Base-by-base conservation (phyloP, 92 coral and sea anemone genomes). In the Porites cylindrica region DNA sequence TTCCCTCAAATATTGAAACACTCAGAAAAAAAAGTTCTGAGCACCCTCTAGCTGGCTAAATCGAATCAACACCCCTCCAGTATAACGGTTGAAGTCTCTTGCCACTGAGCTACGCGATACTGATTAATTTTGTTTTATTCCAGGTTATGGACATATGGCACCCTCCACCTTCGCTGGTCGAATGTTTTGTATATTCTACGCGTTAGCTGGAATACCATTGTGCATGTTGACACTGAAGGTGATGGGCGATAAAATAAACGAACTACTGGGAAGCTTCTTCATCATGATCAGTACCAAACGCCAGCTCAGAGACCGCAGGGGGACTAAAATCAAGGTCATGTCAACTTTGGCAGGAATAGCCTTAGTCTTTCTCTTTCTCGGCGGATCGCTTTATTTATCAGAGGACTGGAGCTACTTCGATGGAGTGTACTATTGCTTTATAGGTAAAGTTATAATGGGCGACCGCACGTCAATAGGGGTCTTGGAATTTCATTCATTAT, bases 361-460 rank as follows among this genome's bases (percentile, higher is more conserved):
- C 79, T 20, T 86, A 50, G 71, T 53, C 20, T 51, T 74, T 18
- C 91, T 91, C 62, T 67, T 87, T 20, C 61, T 91, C 20, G 93
- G 93, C 12, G 93, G 91, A 68, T 77, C 82, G 76, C 89, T 85
- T 66, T 67, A 82, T 85, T 77, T 63, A 4, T 80, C 93, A 51
- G 93, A 91, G 67, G 83, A 65, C 67, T 91, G 93, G 93, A 86
- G 76, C 80, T 91, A 86, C 51, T 69, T 82, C 59, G 89, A 88
- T 2, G 85, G 91, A 51, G 93, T 91, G 2, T 91, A 91, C 79
- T 91, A 91, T 56, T 91, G 88, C 61, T 91, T 91, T 71, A 82
- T 91, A 47, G 89, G 89, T 85, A 78, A 9, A 17, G 20, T 50
- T 6, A 9, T 16, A 20, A 14, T 24, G 7, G 4, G 24, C 7